Conservation (phyloP, 2,888 invertebrate genomes). For the Eretmocerus hayati region DNA sequence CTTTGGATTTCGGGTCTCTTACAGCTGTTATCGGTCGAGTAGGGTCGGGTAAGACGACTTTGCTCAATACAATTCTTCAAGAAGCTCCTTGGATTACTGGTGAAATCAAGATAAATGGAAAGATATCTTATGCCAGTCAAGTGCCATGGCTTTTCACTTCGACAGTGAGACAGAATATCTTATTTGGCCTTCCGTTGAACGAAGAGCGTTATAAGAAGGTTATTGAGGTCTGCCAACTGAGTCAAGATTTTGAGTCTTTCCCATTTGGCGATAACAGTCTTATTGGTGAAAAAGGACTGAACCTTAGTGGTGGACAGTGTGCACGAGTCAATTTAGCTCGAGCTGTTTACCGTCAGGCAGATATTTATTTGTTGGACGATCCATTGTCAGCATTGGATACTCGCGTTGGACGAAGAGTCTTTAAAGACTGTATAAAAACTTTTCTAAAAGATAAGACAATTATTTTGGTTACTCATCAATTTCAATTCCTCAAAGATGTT, state of each 20-base stretch:
- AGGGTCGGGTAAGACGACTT: slow-evolving; percentile 58
- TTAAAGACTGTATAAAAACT: slow-evolving; percentile 36
- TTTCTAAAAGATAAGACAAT: slow-evolving; percentile 24
- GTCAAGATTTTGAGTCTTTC: slow-evolving; percentile 68
- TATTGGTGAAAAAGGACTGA: slow-evolving; percentile 79
- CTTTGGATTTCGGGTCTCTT: slow-evolving; percentile 57
- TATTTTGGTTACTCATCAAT: slow-evolving; percentile 53
- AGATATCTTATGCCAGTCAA: slow-evolving; percentile 69
- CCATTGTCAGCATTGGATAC: slow-evolving; percentile 70
- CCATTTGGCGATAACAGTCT: slow-evolving; percentile 67
- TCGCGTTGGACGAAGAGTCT: slow-evolving; percentile 62
- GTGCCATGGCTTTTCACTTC: slow-evolving; percentile 78
- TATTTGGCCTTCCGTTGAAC: slow-evolving; percentile 40
- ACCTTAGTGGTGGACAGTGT: slow-evolving; percentile 75
- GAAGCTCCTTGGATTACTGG: slow-evolving; percentile 66
- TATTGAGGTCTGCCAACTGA: slow-evolving; percentile 61
- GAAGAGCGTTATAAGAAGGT: slow-evolving; percentile 47
- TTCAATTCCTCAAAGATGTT: slow-evolving; percentile 67
- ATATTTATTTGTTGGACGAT: slow-evolving; percentile 69
- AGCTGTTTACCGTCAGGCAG: slow-evolving; percentile 65
- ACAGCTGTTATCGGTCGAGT: slow-evolving; percentile 62
- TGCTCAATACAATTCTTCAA: slow-evolving; percentile 51
- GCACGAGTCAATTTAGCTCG: slow-evolving; percentile 67
- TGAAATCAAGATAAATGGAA: slow-evolving; percentile 55
- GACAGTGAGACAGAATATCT: slow-evolving; percentile 56